Conservation (phyloP, 2,113 vertebrate genomes). For the Cynocephalus volans region DNA sequence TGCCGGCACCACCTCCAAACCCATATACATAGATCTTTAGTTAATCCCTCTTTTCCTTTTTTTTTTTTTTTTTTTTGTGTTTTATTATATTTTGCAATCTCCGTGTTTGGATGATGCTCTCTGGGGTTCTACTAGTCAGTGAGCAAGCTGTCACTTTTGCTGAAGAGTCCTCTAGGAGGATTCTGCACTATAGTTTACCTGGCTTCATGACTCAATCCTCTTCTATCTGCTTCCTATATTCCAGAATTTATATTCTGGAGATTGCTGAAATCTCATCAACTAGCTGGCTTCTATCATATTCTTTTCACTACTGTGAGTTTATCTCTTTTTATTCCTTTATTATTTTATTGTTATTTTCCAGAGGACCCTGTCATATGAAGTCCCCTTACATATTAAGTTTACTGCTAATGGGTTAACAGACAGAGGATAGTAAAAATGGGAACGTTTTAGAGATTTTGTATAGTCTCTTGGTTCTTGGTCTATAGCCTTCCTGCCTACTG, state of each 20-base stretch:
- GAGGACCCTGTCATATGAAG: background rate
- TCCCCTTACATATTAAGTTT: background rate
- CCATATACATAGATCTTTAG: background rate
- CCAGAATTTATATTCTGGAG: background rate
- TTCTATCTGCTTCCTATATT: background rate
- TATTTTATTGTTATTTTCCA: background rate
- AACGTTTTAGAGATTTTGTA: background rate
- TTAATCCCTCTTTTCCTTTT: background rate
- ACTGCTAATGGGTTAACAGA: background rate
- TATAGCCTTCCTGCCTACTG: no score
- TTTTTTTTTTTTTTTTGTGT: background rate
- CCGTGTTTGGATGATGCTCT: background rate
- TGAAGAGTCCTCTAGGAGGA: background rate
- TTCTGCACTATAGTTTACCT: background rate
- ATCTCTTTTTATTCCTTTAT: background rate
- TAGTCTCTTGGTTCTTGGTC: background rate
- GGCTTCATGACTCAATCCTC: background rate
- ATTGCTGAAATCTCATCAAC: background rate
- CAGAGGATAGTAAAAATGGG: background rate
- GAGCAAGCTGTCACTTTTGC: background rate
- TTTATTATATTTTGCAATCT: background rate
- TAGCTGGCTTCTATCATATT: background rate
- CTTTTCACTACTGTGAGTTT: background rate
- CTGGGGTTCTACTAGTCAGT: background rate
- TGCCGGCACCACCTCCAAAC: background rate